Evolutionary conservation across 2,888 invertebrate species (phyloP), one percentile per base, ranked within the genome.

Genomic region (Buathra laborator): DNA sequence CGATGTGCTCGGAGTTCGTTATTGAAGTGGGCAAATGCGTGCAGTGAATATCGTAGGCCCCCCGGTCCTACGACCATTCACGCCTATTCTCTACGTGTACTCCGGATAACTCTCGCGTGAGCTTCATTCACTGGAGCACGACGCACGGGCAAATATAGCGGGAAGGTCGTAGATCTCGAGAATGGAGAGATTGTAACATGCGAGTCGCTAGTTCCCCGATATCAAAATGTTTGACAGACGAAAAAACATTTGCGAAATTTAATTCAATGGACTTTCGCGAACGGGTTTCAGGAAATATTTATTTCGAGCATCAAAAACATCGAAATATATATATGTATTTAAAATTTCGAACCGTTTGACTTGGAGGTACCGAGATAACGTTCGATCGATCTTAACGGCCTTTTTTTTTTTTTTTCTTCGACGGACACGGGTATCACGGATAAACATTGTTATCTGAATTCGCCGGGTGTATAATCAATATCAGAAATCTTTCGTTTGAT

Each of bases 21-120:
- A 78, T 78, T 85, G 70, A 85, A 85, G 84, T 72, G 84, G 68
- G 59, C 84, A 78, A 80, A 64, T 78, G 66, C 81, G 56, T 70
- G 78, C 81, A 81, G 78, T 81, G 84, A 85, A 85, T 85, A 79
- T 85, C 78, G 84, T 79, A 66, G 64, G 37, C 37, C 37, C 81
- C 64, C 24, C 24, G 43, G 68, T 89, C 89, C 89, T 89, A 90
- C 59, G 90, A 90, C 91, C 91, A 91, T 92, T 91, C 92, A 92
- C 89, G 89, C 88, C 90, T 89, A 88, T 89, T 87, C 81, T 37
- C 87, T 88, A 79, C 29, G 87, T 86, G 87, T 87, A 90, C 89
- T 90, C 88, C 86, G 89, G 89, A 87, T 88, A 89, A 82, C 88
- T 85, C 88, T 81, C 86, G 88, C 43, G 56, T 37, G 48, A 87